These are phyloP conservation scores for Platycercus adscitus DNA, from an alignment of 2,113 vertebrate genomes.

Conservation along the genomic window DNA sequence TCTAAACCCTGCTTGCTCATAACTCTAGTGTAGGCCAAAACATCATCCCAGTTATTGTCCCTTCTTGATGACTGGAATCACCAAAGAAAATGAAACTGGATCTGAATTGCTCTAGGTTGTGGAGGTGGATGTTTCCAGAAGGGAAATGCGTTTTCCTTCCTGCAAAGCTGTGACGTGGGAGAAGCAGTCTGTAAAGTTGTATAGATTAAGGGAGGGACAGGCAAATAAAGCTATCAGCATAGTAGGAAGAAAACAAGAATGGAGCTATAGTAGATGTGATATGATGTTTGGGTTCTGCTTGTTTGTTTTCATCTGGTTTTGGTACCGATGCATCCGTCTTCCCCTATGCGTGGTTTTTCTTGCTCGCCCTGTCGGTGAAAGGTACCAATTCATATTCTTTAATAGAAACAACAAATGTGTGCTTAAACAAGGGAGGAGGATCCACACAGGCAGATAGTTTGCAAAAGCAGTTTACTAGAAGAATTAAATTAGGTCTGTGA, in stretches of 20 bases:
- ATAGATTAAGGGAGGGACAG: background rate
- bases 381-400: background rate
- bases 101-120: background rate
- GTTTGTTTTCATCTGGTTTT: background rate
- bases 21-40: background rate
- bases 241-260: background rate
- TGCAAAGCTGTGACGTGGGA: background rate
- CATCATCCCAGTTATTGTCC: background rate
- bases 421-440: background rate
- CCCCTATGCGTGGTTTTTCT: background rate
- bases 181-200: rapidly evolving
- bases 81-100: background rate
- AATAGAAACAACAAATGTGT: background rate
- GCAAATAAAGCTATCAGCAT: background rate
- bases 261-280: background rate
- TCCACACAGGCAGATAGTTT: background rate
- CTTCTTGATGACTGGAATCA: background rate
- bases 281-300: background rate
- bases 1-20: background rate
- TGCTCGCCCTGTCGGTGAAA: background rate
- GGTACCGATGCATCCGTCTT: background rate
- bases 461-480: background rate
- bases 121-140: background rate
- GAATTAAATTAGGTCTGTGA: background rate
- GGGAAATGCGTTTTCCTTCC: background rate